Evolutionary conservation across 2,113 vertebrate genomes (phyloP), one percentile per base, ranked within the genome.

Genomic region (Emydocephalus ijimae): DNA sequence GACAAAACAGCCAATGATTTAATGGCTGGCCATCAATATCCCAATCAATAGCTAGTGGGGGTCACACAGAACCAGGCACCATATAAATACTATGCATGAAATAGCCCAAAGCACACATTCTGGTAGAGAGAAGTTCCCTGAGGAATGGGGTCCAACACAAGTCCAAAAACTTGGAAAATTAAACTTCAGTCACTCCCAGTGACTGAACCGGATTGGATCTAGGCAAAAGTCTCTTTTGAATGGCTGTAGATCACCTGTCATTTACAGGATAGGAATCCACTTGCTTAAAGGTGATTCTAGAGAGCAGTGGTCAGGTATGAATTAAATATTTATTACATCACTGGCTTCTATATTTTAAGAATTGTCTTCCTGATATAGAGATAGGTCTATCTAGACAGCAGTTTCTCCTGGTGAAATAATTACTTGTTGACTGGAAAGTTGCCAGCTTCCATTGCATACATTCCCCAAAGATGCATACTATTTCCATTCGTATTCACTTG

Each of bases 371-470:
- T 93, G 94, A 92, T 92, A 87, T 91, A 93, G 92, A 86, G 57
- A 88, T 91, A 92, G 90, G 52, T 92, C 93, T 93, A 57, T 95
- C 93, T 94, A 92, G 93, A 92, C 88, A 93, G 94, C 89, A 90
- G 45, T 92, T 96, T 94, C 90, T 96, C 93, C 90, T 57, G 91
- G 93, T 92, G 91, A 96, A 94, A 94, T 92, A 94, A 95, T 95
- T 93, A 91, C 54, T 34, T 74, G 92, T 91, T 91, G 85, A 48
- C 4, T 93, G 96, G 96, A 95, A 94, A 91, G 90, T 92, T 0
- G 95, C 95, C 96, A 94, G 90, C 91, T 94, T 96, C 95, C 96
- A 96, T 94, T 86, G 93, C 61, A 95, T 94, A 94, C 93, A 52
- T 95, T 96, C 88, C n/a, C 93, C 89, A 94, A 96, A 96, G 85